Evolutionary conservation across 2,113 vertebrate species (phyloP), one percentile per base, ranked within the genome.

Genomic region (Nyctibius bracteatus): DNA sequence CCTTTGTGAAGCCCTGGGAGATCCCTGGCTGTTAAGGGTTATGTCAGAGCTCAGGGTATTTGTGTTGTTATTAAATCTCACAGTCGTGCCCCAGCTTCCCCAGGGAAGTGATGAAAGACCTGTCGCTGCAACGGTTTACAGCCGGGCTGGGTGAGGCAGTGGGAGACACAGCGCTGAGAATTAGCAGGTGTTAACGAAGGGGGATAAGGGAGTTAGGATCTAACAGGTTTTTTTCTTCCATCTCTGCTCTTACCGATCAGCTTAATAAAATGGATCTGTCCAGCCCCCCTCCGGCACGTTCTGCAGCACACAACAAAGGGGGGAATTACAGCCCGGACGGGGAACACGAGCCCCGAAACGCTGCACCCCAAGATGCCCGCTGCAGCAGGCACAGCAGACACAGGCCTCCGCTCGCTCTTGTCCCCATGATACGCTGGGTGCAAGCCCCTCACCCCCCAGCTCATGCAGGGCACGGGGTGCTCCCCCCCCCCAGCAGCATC

Each of bases 171-270:
- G 15, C 41, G 3, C 0, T 0, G 61, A 33, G 88, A 86, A 86
- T 5, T 12, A 81, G 49, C 87, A 27, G 59, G 67, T 58, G 4
- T 66, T 65, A 31, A 57, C 4, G 1, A 14, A 19, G 33, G 21
- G 66, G 81, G 49, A 41, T 8, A 20, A 93, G 59, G 57, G 22
- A 74, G 11, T 14, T 4, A 4, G 57, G 72, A 83, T 88, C 95
- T 95, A 95, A 96, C 94, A 96, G 95, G 92, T 96, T 92, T 93
- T n/a, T n/a, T n/a, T 37, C 86, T 68, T 78, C 82, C 80, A 57
- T 79, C 88, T 94, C 88, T 25, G 62, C 78, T 92, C 74, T 59
- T 79, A 73, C 90, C 9, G 58, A 77, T 65, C 81, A 62, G 90
- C 90, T 66, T n/a, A 85, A 66, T 83, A 83, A 86, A 88, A 88